Evolutionary conservation across 2,888 invertebrate genomes (phyloP).

Genomic region (Atherix ibis): DNA sequence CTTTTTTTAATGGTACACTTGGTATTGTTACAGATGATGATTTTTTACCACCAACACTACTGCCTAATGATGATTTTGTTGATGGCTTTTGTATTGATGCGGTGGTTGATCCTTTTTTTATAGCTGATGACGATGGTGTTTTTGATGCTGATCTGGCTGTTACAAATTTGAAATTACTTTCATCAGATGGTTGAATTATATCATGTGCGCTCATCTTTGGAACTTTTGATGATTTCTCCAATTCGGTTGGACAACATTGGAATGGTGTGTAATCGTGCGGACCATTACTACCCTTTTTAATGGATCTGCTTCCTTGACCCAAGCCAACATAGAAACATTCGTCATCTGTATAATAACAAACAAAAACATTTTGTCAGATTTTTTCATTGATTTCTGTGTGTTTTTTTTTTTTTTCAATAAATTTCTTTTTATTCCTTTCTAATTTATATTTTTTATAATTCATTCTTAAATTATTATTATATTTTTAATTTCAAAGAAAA

Average conservation of each 20-base stretch:
- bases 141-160: constrained; percentile 16
- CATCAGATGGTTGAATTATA: constrained; percentile 22
- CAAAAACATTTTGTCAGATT: constrained; percentile 74
- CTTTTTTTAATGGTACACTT: constrained; percentile 6
- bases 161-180: constrained; percentile 16
- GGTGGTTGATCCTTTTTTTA: too few species aligned
- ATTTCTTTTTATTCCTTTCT: constrained; percentile 7
- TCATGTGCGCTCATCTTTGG: constrained; percentile 50
- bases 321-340: constrained; percentile 94
- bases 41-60: constrained; percentile 20
- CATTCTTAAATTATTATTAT: not conserved
- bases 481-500: constrained; percentile 3
- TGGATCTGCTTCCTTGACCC: constrained; percentile 51
- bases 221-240: constrained; percentile 61
- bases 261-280: constrained; percentile 67
- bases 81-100: constrained; percentile 13
- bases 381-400: constrained; percentile 21
- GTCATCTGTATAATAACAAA: constrained; percentile 66
- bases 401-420: constrained; percentile 7
- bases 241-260: constrained; percentile 83
- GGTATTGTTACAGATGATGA: constrained; percentile 24
- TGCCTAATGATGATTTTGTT: constrained; percentile 13
- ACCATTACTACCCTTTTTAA: constrained; percentile 27
- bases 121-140: constrained; percentile 13
- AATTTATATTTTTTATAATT: constrained; percentile 7